Conservation (phyloP, 2,113 vertebrate genomes). For the Halcyon senegalensis region DNA sequence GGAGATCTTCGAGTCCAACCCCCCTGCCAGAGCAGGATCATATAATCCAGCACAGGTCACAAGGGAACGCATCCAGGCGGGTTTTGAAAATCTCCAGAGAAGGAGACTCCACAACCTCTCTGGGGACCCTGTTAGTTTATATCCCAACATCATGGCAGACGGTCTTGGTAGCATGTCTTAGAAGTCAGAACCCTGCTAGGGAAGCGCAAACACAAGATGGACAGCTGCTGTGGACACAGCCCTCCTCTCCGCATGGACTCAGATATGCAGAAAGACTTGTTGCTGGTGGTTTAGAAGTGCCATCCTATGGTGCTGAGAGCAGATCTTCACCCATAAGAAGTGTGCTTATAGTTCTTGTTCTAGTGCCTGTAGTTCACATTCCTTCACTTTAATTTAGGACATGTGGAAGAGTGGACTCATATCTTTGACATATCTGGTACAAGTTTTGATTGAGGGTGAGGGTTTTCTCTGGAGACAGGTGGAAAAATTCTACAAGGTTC, state of each 20-base stretch:
- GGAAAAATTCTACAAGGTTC: background rate
- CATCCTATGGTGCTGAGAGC: background rate
- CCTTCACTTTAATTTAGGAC: background rate
- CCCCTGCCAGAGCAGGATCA: too few relatives aligned
- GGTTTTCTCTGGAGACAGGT: background rate
- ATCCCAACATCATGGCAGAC: background rate
- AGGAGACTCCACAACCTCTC: too few relatives aligned
- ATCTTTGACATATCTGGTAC: background rate
- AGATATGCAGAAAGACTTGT: background rate
- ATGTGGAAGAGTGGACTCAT: background rate
- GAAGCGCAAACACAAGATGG: background rate
- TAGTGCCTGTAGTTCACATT: background rate
- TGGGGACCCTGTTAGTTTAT: too few relatives aligned
- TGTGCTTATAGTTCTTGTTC: background rate
- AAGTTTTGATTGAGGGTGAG: background rate
- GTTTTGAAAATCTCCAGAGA: too few relatives aligned
- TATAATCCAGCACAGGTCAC: too few relatives aligned
- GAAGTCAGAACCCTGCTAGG: background rate
- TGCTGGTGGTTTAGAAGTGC: background rate
- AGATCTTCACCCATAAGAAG: background rate
- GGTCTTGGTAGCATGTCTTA: background rate
- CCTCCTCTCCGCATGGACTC: background rate
- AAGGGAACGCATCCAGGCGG: too few relatives aligned
- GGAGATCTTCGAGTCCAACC: too few relatives aligned
- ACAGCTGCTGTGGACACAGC: background rate